phyloP scores from a whole-genome alignment of 2,797 vertebrate genomes.

The Sardinella longiceps region DNA sequence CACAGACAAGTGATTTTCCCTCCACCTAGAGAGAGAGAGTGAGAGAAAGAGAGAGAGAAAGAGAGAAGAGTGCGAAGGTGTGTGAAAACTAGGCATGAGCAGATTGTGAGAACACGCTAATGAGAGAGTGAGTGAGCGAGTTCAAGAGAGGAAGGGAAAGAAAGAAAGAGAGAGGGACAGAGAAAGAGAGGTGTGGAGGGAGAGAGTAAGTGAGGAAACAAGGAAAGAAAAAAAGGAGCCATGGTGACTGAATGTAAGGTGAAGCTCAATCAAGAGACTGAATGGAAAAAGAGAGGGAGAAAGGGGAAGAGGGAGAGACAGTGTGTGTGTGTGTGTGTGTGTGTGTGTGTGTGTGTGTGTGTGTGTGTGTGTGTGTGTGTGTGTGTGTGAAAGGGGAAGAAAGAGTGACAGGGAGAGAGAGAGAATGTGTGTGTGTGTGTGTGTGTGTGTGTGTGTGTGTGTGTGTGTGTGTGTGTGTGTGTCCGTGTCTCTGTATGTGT shows the following conservation, averaged over 20 bases:
- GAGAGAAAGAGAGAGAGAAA: not conserved
- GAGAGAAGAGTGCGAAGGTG: not conserved
- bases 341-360: not conserved
- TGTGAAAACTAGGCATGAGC: not conserved
- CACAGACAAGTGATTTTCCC: not conserved
- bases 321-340: not conserved
- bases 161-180: not conserved
- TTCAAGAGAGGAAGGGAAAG: not conserved
- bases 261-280: constrained; percentile 14
- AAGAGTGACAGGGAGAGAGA: not conserved
- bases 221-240: not conserved
- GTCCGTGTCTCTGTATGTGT: no score
- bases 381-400: no score
- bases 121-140: not conserved
- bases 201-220: not conserved
- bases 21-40: not conserved
- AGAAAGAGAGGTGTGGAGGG: not conserved
- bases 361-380: no score
- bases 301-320: not conserved
- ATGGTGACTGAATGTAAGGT: constrained; percentile 12
- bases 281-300: not conserved
- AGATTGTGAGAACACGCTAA: constrained; percentile 17
- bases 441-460: no score
- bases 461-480: no score
- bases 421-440: not conserved